Percentiles rank a stretch among this genome's conserved stretches.
Conservation (phyloP, 2,888 invertebrate genomes). For the Pristionchus mayeri region DNA sequence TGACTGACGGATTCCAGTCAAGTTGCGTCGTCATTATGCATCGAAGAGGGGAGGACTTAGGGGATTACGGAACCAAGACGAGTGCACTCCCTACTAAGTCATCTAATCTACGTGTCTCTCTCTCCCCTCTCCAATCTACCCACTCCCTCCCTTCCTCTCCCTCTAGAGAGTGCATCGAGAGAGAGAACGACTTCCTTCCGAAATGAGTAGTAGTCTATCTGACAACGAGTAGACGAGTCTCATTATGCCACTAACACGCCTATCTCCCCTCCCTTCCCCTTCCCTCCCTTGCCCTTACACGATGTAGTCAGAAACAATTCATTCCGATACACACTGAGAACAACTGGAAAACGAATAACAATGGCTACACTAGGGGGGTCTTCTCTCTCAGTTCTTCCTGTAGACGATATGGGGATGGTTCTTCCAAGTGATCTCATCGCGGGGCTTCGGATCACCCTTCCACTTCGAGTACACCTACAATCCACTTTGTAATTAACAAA, state of each 20-base stretch:
- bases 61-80: constrained; percentile 17
- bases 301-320: constrained; percentile 6
- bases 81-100: constrained; percentile 15
- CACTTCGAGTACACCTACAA: constrained; percentile 69
- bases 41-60: neutral
- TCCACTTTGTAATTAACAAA: no score
- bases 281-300: neutral
- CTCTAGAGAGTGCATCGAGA: neutral
- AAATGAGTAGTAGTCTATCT: constrained; percentile 25
- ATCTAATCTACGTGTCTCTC: neutral
- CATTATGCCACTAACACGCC: constrained; percentile 39
- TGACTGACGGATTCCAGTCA: neutral
- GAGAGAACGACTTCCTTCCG: constrained; percentile 1
- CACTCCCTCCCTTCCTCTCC: constrained; percentile 11
- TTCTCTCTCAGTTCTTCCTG: constrained; percentile 60
- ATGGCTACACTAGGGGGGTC: neutral
- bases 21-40: neutral
- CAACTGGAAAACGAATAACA: neutral
- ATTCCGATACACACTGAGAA: neutral
- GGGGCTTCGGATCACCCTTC: constrained; percentile 69
- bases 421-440: constrained; percentile 60
- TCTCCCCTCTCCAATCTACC: neutral
- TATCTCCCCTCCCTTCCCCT: neutral
- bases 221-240: neutral
- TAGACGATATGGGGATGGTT: constrained; percentile 70